Conservation (phyloP, 2,888 invertebrate species). For the Orthosia gracilis region DNA sequence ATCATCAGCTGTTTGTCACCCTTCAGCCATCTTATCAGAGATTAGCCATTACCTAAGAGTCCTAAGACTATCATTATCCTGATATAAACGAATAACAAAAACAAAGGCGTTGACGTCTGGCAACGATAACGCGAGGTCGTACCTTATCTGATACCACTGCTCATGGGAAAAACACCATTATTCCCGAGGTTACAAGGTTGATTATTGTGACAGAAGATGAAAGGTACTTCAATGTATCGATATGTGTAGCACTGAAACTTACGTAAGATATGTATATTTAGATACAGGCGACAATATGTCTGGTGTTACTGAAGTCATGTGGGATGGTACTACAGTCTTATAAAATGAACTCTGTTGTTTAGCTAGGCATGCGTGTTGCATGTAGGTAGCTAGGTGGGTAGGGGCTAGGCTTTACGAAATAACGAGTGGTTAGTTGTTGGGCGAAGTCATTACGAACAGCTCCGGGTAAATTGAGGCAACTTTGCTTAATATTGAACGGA, state of each 20-base stretch:
- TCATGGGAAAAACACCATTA: constrained; percentile 56
- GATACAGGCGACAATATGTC: constrained; percentile 72
- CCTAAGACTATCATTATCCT: constrained; percentile 63
- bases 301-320: constrained; percentile 48
- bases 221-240: constrained; percentile 59
- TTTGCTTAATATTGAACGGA: constrained; percentile 60
- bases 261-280: constrained; percentile 71
- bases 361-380: constrained; percentile 1
- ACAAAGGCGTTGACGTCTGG: constrained; percentile 66
- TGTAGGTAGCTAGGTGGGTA: too few relatives aligned
- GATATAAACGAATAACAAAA: constrained; percentile 65
- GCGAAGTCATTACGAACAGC: constrained; percentile 45
- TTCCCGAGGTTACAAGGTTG: constrained; percentile 46
- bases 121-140: constrained; percentile 66
- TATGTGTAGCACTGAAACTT: constrained; percentile 63
- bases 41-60: constrained; percentile 65
- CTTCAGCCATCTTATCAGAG: constrained; percentile 49
- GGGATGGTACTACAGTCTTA: constrained; percentile 4
- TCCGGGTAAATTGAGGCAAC: constrained; percentile 53
- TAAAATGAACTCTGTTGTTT: not conserved
- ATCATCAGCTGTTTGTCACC: constrained; percentile 51
- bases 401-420: constrained; percentile 25
- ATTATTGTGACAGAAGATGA: constrained; percentile 13
- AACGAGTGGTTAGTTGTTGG: constrained; percentile 47
- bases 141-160: constrained; percentile 45